phyloP scores from a whole-genome alignment of 2,888 invertebrate genomes.

The Elaeidobius kamerunicus region DNA sequence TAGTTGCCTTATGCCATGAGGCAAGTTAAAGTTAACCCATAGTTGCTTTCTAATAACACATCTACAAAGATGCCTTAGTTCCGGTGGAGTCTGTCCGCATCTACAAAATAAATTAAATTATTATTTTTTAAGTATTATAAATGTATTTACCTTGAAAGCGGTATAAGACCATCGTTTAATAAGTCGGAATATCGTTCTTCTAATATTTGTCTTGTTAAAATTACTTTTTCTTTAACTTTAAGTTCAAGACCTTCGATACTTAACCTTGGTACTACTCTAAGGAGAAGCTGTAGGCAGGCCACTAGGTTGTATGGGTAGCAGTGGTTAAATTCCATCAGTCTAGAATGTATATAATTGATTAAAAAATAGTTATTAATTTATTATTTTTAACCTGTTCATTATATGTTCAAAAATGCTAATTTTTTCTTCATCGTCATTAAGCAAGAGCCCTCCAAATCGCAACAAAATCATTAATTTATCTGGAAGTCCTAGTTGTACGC shows the following conservation, averaged over 20 bases:
- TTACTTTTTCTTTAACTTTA: slow-evolving; percentile 8
- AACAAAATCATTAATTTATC: slow-evolving; percentile 73
- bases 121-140: not conserved
- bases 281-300: slow-evolving; percentile 63
- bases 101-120: slow-evolving; percentile 39
- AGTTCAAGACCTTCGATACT: slow-evolving; percentile 35
- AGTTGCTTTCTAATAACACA: slow-evolving; percentile 65
- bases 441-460: slow-evolving; percentile 66
- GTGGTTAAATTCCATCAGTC: slow-evolving; percentile 48
- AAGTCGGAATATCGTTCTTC: slow-evolving; percentile 51
- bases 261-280: slow-evolving; percentile 63
- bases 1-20: slow-evolving; percentile 67
- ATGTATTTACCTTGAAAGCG: slow-evolving; percentile 49
- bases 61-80: slow-evolving; percentile 72
- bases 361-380: not conserved
- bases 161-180: slow-evolving; percentile 58
- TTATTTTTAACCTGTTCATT: slow-evolving; percentile 33
- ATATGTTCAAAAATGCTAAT: slow-evolving; percentile 61
- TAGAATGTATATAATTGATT: not conserved
- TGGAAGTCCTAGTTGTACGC: slow-evolving; percentile 68
- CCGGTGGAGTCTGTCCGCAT: slow-evolving; percentile 62
- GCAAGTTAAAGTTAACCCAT: slow-evolving; percentile 68
- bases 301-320: slow-evolving; percentile 68
- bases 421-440: slow-evolving; percentile 60
- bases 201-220: slow-evolving; percentile 31